These are phyloP conservation scores for Lucilia cuprina DNA, from an alignment of 1,140 invertebrate species.

Conservation along the genomic window DNA sequence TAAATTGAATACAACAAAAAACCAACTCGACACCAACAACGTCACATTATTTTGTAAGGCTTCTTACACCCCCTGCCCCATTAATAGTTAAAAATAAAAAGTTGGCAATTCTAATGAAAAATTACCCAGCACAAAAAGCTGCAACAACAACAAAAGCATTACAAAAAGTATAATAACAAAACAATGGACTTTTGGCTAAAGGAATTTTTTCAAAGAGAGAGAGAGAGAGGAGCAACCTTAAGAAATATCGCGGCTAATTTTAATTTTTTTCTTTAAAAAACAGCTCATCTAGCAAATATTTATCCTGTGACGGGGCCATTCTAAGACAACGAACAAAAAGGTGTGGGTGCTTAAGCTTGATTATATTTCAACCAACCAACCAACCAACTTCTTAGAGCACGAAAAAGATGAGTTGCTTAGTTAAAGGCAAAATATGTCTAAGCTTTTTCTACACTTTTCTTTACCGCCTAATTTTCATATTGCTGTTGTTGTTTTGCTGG, in stretches of 20 bases:
- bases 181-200: constrained; percentile 47
- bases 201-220: constrained; percentile 28
- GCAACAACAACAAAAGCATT: constrained; percentile 11
- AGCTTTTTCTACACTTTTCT: background rate
- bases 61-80: background rate
- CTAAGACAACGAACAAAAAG: background rate
- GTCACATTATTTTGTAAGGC: background rate
- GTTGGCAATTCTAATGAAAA: constrained; percentile 53
- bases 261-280: constrained; percentile 55
- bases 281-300: constrained; percentile 25
- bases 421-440: constrained; percentile 7
- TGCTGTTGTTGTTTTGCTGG: background rate
- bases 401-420: constrained; percentile 29
- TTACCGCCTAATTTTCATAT: background rate
- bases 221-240: background rate
- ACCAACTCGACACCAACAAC: background rate
- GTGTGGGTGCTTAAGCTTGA: constrained; percentile 15
- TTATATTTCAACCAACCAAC: constrained; percentile 13
- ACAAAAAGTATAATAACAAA: constrained; percentile 54
- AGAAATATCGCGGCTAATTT: constrained; percentile 61
- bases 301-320: background rate
- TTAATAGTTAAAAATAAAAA: constrained; percentile 20
- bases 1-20: constrained; percentile 8
- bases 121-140: constrained; percentile 37
- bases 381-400: background rate